Percentiles rank a stretch among this genome's conserved stretches.
phyloP scores from a whole-genome alignment of 2,113 vertebrate genomes.

The Callocephalon fimbriatum region DNA sequence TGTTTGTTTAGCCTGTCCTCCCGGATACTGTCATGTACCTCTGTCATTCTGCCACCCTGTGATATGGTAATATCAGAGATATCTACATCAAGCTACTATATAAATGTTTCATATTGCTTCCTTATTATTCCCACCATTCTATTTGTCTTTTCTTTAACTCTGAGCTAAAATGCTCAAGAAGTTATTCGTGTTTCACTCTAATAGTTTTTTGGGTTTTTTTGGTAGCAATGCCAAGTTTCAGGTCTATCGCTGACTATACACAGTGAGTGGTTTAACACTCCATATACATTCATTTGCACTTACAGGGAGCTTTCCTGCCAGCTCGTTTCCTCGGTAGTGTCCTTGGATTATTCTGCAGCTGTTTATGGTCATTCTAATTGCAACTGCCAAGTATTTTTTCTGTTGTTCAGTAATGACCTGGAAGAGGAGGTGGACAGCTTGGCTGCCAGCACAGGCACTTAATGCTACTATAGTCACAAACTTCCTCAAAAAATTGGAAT shows the following conservation, averaged over 20 bases:
- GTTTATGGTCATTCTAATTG: background rate
- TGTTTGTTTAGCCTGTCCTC: background rate
- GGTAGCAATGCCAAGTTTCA: background rate
- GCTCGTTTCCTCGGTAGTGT: background rate
- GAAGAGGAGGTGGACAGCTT: background rate
- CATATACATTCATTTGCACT: background rate
- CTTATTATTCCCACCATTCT: background rate
- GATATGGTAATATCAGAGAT: accelerated
- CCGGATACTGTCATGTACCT: background rate
- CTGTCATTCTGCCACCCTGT: background rate
- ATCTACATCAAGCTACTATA: background rate
- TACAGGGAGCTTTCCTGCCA: background rate
- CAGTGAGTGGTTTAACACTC: background rate
- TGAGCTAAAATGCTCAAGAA: background rate
- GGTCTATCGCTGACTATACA: accelerated
- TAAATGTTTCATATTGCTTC: background rate
- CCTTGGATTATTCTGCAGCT: background rate
- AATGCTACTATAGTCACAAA: background rate
- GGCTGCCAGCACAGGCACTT: background rate
- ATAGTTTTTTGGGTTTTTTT: background rate
- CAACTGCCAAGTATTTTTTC: background rate
- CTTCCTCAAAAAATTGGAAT: background rate
- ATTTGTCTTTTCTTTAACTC: background rate
- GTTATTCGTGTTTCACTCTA: accelerated
- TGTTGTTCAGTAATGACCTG: background rate